These are phyloP conservation scores for Excalfactoria chinensis DNA, from an alignment of 2,113 vertebrate species.

Conservation along the genomic window DNA sequence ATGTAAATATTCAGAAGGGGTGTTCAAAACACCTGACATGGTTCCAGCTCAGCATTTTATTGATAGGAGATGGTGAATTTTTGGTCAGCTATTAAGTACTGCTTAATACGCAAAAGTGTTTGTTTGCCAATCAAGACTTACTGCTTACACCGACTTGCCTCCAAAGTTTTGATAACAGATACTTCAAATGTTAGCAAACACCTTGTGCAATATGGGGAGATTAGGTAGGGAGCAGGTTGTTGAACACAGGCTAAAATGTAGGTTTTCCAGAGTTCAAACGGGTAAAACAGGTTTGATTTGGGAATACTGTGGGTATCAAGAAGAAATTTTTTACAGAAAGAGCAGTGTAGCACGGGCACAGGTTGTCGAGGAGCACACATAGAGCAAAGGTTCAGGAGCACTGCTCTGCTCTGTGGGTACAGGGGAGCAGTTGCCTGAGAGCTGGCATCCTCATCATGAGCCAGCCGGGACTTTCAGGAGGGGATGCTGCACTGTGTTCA, in stretches of 20 bases:
- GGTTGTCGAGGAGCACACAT: neutral
- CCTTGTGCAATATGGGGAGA: conserved; percentile 69
- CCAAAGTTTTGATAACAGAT: conserved; percentile 69
- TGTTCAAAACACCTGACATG: conserved; percentile 42
- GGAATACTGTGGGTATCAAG: neutral
- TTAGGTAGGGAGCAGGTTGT: neutral
- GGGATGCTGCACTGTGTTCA: neutral
- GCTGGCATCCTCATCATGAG: rapidly evolving
- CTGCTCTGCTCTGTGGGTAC: rapidly evolving
- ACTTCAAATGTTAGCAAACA: conserved; percentile 74
- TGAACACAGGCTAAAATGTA: neutral
- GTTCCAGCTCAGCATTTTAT: conserved; percentile 58
- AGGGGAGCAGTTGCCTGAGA: neutral
- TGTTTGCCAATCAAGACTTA: conserved; percentile 61
- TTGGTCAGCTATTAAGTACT: conserved; percentile 42
- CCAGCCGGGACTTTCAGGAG: neutral
- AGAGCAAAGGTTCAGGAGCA: neutral
- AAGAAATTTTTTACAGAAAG: too few species aligned
- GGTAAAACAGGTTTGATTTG: neutral
- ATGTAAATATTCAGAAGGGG: conserved; percentile 68
- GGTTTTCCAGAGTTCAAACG: neutral
- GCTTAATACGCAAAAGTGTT: conserved; percentile 29
- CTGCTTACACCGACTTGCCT: conserved; percentile 62
- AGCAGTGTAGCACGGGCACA: too few species aligned
- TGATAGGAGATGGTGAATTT: conserved; percentile 55